Evolutionary conservation across 1,140 invertebrate species (phyloP), one percentile per base, ranked within the genome.

Genomic region (Leptestheria dahalacensis): DNA sequence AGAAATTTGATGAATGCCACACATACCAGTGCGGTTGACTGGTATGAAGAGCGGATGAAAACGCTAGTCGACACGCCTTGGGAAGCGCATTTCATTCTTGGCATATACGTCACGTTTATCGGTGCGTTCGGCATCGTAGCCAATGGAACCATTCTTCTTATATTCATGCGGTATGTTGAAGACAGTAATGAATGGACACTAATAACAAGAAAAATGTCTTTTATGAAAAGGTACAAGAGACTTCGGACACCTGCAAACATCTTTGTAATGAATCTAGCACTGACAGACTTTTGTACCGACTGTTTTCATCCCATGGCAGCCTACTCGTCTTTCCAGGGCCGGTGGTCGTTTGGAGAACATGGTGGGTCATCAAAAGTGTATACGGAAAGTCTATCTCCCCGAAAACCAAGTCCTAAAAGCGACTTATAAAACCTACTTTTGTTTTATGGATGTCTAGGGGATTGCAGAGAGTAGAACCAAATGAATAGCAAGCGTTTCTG

Each of bases 181-280:
- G n/a, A 18, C 20, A 33, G 15, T 3, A 15, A n/a, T n/a, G 0
- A 24, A 10, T 51, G 26, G 6, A 11, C 2, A 1, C 49, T 25
- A 15, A 24, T 51, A 25, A 51, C 21, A 10, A 48, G 18, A 18
- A n/a, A n/a, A 48, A 3, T 21, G n/a, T n/a, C n/a, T n/a, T n/a
- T n/a, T n/a, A n/a, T n/a, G n/a, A n/a, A n/a, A n/a, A 73, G 72
- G 60, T 72, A 70, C 48, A 64, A 69, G 18, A 59, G 71, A 3
- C 57, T 72, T 2, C 64, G 70, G 11, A 69, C 69, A 15, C 70
- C 71, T 4, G 70, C 71, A 47, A 71, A 69, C 18, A 65, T 66
- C 6, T 69, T 73, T 47, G 69, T 73, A 12, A 65, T 73, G 12
- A 74, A 73, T 61, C 64, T 74, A 47, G 71, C 72, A 0, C 59